Evolutionary conservation across 2,797 vertebrate species (phyloP).

Genomic region (Platyrinchus mystaceus): DNA sequence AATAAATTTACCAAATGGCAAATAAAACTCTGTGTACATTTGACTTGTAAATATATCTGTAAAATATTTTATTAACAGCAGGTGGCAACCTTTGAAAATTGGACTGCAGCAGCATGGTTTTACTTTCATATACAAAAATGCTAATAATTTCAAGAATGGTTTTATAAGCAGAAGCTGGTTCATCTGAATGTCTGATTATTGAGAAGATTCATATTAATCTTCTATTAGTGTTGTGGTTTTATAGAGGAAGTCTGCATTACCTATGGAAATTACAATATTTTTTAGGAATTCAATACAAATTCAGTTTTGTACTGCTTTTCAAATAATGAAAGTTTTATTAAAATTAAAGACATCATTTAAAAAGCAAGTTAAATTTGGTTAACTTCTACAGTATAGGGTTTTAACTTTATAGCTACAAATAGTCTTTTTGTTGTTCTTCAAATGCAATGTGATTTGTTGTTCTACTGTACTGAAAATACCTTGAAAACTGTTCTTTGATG

Average conservation of each 20-base stretch:
- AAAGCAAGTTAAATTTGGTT: background rate
- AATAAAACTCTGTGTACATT: background rate
- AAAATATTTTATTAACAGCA: conserved; percentile 80
- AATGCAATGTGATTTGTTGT: background rate
- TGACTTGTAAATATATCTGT: conserved; percentile 64
- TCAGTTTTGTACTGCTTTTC: background rate
- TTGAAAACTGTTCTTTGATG: background rate
- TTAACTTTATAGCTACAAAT: background rate
- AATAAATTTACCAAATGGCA: background rate
- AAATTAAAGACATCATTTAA: background rate
- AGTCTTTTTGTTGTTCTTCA: background rate
- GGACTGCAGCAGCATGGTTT: conserved; percentile 24
- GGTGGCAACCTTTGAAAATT: conserved; percentile 81
- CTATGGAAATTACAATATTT: background rate
- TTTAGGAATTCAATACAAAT: background rate
- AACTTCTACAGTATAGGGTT: background rate
- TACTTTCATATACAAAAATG: background rate
- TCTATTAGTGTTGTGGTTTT: background rate
- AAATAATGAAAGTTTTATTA: background rate
- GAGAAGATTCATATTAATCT: background rate
- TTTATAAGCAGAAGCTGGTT: background rate
- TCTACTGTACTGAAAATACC: background rate
- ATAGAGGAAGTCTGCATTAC: background rate
- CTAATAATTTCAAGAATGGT: background rate
- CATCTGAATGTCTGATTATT: background rate